Base-by-base conservation (phyloP, 1,140 invertebrate species). In the Drosophila serrata region DNA sequence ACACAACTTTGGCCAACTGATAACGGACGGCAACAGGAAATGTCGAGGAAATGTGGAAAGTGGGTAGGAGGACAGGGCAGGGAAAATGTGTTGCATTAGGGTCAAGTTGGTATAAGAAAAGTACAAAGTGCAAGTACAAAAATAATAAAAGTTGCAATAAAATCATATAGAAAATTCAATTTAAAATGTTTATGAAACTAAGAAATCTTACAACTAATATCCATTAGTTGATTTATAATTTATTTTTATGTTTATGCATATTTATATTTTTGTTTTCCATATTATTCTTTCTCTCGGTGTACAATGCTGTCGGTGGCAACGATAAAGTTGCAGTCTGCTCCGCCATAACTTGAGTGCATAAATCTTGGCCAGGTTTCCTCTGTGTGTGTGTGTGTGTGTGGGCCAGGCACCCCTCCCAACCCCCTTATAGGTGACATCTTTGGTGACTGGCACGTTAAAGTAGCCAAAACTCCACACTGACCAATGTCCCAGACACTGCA, bases 291-390 rank as follows among this genome's bases (percentile, higher is more conserved):
- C 4, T 40, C 3, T 17, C 11, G 6, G n/a, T n/a, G 60, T 12
- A 56, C 33, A 63, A 67, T 63, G 57, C 63, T 45, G 46, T 48
- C 58, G 40, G 56, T 70, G 49, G 45, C 48, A 69, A 82, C 82
- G 82, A 87, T 88, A 87, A 87, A 88, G 84, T 88, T 88, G 79
- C 82, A 81, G 74, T 85, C 81, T 75, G 82, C 49, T 49, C 60
- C 59, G 74, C 81, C 85, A 88, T 88, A 90, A 85, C 85, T 90
- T 72, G 85, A 65, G 65, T 85, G 81, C 85, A 90, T 88, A 90
- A 90, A 88, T 88, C 85, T 88, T 90, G 67, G 64, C 55, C 73
- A 53, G 61, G 74, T 59, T 76, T 60, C 63, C 31, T n/a, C n/a
- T n/a, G n/a, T n/a, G n/a, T n/a, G n/a, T n/a, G n/a, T 75, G 35